Evolutionary conservation across 2,888 invertebrate species (phyloP), one percentile per base, ranked within the genome.

Genomic region (Homarus gammarus): DNA sequence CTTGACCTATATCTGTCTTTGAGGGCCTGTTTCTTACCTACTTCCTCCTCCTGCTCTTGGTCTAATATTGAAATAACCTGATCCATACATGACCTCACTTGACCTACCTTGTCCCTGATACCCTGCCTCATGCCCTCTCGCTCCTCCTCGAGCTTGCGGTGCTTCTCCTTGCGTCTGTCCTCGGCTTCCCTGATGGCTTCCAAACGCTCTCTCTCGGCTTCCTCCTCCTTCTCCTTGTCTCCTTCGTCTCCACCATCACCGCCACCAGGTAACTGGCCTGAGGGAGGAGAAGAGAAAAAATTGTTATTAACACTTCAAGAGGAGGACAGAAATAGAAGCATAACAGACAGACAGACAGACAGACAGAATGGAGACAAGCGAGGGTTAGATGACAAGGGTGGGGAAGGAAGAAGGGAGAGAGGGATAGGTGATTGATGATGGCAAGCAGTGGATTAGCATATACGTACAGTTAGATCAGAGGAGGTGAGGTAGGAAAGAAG

Each of bases 101-200:
- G 18, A 56, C 95, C 94, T 94, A 99, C 99, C 97, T 99, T 99
- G 95, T 99, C 99, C 95, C 99, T 96, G 94, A 99, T 99, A 95
- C 98, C 98, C 95, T 99, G 99, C 94, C 99, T 96, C 98, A 99
- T 99, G 95, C 98, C 98, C 95, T 99, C 99, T 93, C 99, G 95
- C 94, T 99, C 99, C 94, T 98, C 98, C 95, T 99, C 99, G 99
- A 99, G 99, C 95, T 99, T 99, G 94, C 99, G 96, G 95, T 99
- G 99, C 95, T 99, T 99, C 95, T 99, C 99, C 96, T 99, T 99
- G 94, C 99, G 96, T 93, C 99, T 96, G 93, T 99, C 99, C 95
- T 99, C 99, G 90, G 99, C 99, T 95, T 99, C 99, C 93, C 97
- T 95, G 95, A 99, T 98, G 93, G 99, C 99, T 95, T 99, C 99